A percentile compares a stretch with the other conserved stretches of the same genome.
Conservation (phyloP, 2,113 vertebrate species). For the Lampris incognitus region DNA sequence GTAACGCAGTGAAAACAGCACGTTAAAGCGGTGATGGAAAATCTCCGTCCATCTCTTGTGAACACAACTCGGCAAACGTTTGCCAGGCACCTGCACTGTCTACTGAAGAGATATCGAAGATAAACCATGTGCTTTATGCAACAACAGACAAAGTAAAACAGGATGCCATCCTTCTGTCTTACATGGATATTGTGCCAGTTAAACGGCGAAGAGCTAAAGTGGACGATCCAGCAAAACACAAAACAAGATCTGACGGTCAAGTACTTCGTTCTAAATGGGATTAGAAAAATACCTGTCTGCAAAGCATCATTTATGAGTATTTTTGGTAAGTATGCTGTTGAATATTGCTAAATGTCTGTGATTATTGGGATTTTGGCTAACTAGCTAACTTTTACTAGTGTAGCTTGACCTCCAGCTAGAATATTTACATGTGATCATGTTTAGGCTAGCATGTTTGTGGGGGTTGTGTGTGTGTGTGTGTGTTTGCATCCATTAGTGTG, state of each 20-base stretch:
- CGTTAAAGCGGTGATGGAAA: no score
- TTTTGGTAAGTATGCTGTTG: background rate
- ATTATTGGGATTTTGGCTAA: background rate
- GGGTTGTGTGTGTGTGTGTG: no score
- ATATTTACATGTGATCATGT: background rate
- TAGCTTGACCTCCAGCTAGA: no score
- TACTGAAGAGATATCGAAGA: background rate
- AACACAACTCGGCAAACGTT: background rate
- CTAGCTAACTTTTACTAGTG: no score
- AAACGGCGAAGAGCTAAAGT: background rate
- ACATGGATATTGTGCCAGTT: background rate
- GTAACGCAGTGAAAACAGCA: no score
- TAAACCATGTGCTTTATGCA: background rate
- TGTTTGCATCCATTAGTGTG: no score
- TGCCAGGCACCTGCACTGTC: background rate
- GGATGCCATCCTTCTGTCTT: background rate
- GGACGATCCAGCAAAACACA: background rate
- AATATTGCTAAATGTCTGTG: no score
- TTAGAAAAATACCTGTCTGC: background rate
- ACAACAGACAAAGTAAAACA: slow-evolving; percentile 22
- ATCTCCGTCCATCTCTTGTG: no score
- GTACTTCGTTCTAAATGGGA: background rate
- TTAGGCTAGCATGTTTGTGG: no score
- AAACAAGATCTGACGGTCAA: background rate
- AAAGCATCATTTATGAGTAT: slow-evolving; percentile 12